Evolutionary conservation across 1,140 invertebrate species (phyloP), one percentile per base, ranked within the genome.

Genomic region (Psix sp.): DNA sequence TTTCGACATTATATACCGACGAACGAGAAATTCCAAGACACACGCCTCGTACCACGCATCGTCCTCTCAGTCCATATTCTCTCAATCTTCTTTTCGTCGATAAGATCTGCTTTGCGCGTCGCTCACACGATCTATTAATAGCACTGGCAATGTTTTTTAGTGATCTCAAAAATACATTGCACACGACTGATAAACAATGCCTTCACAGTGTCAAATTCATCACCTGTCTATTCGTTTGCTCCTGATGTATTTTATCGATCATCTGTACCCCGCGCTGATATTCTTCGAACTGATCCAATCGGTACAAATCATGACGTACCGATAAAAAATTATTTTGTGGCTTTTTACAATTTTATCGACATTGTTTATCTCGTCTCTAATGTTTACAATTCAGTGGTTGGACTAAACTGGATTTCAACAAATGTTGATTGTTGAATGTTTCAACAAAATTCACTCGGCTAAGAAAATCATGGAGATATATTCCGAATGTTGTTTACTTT

Each of bases 1-100:
- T 79, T 79, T 76, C 68, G 77, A 79, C 77, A 68, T 76, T 76
- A 68, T 76, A 71, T 71, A 76, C 70, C 71, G 71, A 71, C 74
- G 71, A 77, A 65, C 71, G 74, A 70, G 77, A 71, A 78, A 78
- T 78, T 71, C 73, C 73, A 71, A 71, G 73, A 71, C 73, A 62
- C 62, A 62, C 73, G 60, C 60, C 52, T 73, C 66, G 48, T 33
- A 60, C 60, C 51, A 66, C 60, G 66, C 57, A 62, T 65, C 66
- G 20, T 76, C 59, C 54, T 65, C 54, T 66, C 73, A 65, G 11
- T 70, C 60, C 66, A 60, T 75, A 75, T 75, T 75, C 72, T 75
- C 72, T 63, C 72, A 67, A 70, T 75, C 72, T 63, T 56, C 72
- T 70, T 70, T 75, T 66, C 72, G 72, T 70, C 72, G 72, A 70